phyloP scores from a whole-genome alignment of 2,888 invertebrate genomes.

The Rhagonycha fulva region DNA sequence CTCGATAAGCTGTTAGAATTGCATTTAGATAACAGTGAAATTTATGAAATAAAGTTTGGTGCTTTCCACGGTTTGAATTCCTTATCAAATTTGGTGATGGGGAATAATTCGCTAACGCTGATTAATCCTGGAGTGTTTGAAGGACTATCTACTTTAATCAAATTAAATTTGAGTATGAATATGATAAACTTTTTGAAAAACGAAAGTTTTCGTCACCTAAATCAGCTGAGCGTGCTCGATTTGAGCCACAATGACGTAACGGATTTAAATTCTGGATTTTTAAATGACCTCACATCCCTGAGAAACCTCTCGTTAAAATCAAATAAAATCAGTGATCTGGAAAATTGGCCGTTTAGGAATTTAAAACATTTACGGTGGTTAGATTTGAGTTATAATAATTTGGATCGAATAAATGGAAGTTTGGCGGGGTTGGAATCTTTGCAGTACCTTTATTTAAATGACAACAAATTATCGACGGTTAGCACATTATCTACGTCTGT shows the following conservation, averaged over 20 bases:
- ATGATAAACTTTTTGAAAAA: slow-evolving; percentile 11
- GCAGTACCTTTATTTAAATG: slow-evolving; percentile 15
- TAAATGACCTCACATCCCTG: slow-evolving; percentile 4
- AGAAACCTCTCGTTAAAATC: slow-evolving; percentile 16
- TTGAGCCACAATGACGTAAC: slow-evolving; percentile 11
- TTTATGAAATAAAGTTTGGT: slow-evolving; percentile 8
- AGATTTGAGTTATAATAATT: slow-evolving; percentile 17
- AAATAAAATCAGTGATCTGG: slow-evolving; percentile 14
- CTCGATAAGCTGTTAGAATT: slow-evolving; percentile 11
- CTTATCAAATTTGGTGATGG: slow-evolving; percentile 7
- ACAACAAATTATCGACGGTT: slow-evolving; percentile 7
- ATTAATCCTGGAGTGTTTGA: slow-evolving; percentile 11
- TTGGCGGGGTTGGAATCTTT: slow-evolving; percentile 18
- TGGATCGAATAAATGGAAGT: slow-evolving; percentile 7
- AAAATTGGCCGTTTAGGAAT: neutral
- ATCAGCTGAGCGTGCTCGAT: slow-evolving; percentile 13
- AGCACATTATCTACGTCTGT: neutral
- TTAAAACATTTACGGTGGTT: slow-evolving; percentile 11
- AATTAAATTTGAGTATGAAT: slow-evolving; percentile 13
- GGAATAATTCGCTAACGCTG: slow-evolving; percentile 7
- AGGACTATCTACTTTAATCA: slow-evolving; percentile 6
- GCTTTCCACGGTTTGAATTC: slow-evolving; percentile 15
- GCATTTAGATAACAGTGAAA: slow-evolving; percentile 12
- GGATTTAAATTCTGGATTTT: slow-evolving; percentile 10
- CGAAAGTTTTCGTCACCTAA: slow-evolving; percentile 12